Percentiles rank a stretch among this genome's conserved stretches.
Conservation (phyloP, 1,140 invertebrate species). For the Trypoxylus dichotomus region DNA sequence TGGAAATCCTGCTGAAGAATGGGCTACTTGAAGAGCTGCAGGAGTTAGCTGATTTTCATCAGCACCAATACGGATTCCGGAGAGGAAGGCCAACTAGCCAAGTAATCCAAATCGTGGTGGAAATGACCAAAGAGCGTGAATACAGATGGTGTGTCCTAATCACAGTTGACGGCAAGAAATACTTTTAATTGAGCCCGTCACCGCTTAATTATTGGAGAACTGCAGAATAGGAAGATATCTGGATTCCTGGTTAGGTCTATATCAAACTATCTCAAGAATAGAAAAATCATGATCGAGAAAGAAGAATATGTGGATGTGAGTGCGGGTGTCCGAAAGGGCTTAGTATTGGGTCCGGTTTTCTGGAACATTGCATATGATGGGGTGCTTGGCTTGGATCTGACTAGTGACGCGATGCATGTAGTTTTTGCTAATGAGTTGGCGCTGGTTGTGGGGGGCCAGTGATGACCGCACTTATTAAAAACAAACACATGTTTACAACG, state of each 20-base stretch:
- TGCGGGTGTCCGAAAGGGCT: neutral
- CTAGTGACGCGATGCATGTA: too few relatives aligned
- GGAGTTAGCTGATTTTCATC: neutral
- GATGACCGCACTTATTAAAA: too few relatives aligned
- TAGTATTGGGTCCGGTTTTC: too few relatives aligned
- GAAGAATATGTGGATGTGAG: too few relatives aligned
- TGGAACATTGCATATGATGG: neutral
- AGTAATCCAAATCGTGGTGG: neutral
- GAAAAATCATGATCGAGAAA: neutral
- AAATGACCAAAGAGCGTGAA: neutral
- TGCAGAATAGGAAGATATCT: neutral
- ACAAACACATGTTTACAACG: too few relatives aligned
- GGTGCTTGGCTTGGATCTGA: neutral
- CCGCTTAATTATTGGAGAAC: neutral
- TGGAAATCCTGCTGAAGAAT: neutral
- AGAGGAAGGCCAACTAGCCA: neutral
- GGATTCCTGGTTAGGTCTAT: neutral
- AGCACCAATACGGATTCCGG: neutral
- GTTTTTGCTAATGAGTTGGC: too few relatives aligned
- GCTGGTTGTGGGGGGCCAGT: neutral
- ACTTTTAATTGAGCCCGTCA: neutral
- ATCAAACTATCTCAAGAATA: neutral
- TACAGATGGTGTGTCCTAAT: too few relatives aligned
- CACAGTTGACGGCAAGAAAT: neutral
- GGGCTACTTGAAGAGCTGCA: neutral